phyloP scores from a whole-genome alignment of 2,888 invertebrate species.

The Mythimna lalbum region DNA sequence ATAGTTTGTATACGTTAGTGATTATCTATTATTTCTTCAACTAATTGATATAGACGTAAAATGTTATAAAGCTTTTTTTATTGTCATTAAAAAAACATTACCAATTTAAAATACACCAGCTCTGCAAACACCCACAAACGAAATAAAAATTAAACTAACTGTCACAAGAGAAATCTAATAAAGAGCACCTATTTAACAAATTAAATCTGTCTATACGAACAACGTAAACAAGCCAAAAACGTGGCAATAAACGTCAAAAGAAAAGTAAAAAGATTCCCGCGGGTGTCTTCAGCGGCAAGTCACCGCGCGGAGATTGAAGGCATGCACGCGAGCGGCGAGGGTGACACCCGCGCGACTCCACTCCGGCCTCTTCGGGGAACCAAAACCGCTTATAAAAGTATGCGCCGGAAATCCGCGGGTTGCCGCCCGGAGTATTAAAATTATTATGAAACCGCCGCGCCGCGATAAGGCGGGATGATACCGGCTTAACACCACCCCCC shows the following conservation, averaged over 20 bases:
- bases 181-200: slow-evolving; percentile 64
- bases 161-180: slow-evolving; percentile 58
- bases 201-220: slow-evolving; percentile 60
- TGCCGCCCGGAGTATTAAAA: slow-evolving; percentile 85
- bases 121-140: slow-evolving; percentile 14
- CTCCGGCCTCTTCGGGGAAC: slow-evolving; percentile 72
- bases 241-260: slow-evolving; percentile 75
- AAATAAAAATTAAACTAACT: slow-evolving; percentile 50
- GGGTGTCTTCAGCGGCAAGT: slow-evolving; percentile 80
- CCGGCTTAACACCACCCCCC: slow-evolving; percentile 81
- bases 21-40: slow-evolving; percentile 40
- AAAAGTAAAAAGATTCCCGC: slow-evolving; percentile 77
- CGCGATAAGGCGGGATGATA: slow-evolving; percentile 86
- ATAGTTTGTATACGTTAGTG: slow-evolving; percentile 48
- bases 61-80: neutral
- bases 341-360: slow-evolving; percentile 71
- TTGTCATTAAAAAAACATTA: neutral
- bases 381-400: slow-evolving; percentile 83
- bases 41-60: slow-evolving; percentile 13
- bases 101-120: slow-evolving; percentile 13
- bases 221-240: slow-evolving; percentile 67
- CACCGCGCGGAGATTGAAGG: slow-evolving; percentile 76
- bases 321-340: slow-evolving; percentile 83
- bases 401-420: slow-evolving; percentile 77
- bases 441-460: slow-evolving; percentile 88